These are phyloP conservation scores for Tinea pellionella DNA, from an alignment of 2,888 invertebrate species.

Conservation along the genomic window DNA sequence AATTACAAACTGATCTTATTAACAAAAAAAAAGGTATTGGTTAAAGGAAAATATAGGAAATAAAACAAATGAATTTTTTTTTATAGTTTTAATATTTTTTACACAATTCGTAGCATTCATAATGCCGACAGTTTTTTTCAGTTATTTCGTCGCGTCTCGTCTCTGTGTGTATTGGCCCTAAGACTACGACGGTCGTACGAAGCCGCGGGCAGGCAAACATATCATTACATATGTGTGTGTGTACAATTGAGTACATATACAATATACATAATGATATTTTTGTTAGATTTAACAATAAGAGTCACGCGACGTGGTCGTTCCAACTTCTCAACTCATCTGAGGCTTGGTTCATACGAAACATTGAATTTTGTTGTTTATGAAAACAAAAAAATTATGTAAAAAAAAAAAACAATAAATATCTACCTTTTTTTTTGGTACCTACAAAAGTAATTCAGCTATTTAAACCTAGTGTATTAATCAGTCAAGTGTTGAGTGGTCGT, in stretches of 20 bases:
- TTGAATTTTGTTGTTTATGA: background rate
- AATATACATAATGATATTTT: background rate
- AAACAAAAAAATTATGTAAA: background rate
- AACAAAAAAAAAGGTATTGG: no score
- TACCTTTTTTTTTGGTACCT: background rate
- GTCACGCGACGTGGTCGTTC: background rate
- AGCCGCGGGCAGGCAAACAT: constrained; percentile 12
- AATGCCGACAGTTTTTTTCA: constrained; percentile 53
- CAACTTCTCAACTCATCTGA: background rate
- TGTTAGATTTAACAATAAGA: constrained; percentile 26
- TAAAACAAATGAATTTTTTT: constrained; percentile 40
- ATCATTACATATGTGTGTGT: no score
- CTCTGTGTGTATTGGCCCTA: constrained; percentile 32
- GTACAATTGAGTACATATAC: no score
- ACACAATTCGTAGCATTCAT: constrained; percentile 72
- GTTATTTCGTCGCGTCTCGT: constrained; percentile 2
- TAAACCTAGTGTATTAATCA: background rate
- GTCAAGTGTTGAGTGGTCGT: background rate
- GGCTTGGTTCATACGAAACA: background rate
- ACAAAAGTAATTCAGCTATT: background rate
- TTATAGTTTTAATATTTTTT: constrained; percentile 70
- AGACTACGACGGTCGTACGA: constrained; percentile 46
- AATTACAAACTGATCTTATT: no score
- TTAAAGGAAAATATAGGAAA: background rate
- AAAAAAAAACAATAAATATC: no score